These are phyloP conservation scores for Pachyuromys duprasi DNA, from an alignment of 2,797 vertebrate species.

Conservation along the genomic window DNA sequence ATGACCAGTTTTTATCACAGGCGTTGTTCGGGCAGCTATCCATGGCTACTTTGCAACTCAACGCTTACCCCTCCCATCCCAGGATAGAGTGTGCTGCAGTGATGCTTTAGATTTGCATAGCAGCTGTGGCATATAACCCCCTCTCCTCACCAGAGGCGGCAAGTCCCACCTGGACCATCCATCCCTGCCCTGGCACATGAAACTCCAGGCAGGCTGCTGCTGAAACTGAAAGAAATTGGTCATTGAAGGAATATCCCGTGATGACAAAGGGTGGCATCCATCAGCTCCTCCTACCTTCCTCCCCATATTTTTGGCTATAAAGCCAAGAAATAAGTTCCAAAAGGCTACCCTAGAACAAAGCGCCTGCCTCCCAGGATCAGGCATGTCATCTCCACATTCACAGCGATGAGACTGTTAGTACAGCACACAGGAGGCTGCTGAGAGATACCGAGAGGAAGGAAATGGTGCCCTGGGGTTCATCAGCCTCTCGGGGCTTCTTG, in stretches of 20 bases:
- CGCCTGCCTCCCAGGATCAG: background rate
- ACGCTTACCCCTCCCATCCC: background rate
- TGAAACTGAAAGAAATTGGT: background rate
- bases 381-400: fast-evolving
- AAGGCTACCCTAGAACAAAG: background rate
- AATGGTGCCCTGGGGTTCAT: background rate
- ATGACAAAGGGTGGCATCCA: background rate
- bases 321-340: background rate
- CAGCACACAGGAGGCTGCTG: background rate
- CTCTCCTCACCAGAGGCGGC: background rate
- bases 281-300: too few relatives aligned
- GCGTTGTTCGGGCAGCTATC: background rate
- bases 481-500: background rate
- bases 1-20: background rate
- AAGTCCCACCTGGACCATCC: too few relatives aligned
- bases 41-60: background rate
- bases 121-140: background rate
- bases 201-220: background rate
- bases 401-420: background rate
- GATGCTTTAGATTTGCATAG: background rate
- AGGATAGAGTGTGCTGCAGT: fast-evolving
- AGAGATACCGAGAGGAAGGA: background rate
- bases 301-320: background rate
- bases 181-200: background rate
- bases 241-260: background rate